Evolutionary conservation across 2,888 invertebrate genomes (phyloP).

Genomic region (Masnerella sp.): DNA sequence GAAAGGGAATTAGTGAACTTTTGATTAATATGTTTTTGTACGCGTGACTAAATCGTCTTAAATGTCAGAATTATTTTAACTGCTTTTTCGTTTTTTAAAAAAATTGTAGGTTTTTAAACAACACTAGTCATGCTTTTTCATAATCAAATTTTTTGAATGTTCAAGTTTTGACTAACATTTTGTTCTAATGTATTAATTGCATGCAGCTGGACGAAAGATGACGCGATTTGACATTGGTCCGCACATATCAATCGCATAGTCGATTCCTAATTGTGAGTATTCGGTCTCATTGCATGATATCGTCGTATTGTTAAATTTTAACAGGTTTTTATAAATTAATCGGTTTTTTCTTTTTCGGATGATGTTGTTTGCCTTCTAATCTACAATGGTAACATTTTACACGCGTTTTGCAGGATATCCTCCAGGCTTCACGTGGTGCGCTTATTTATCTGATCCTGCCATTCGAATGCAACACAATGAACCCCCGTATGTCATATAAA

Average conservation of each 20-base stretch:
- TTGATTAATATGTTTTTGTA: too few species aligned
- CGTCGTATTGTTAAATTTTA: too few species aligned
- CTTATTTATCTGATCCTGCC: conserved; percentile 73
- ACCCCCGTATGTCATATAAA: conserved; percentile 46
- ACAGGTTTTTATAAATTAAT: too few species aligned
- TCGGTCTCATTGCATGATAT: conserved; percentile 27
- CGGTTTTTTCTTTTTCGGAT: too few species aligned
- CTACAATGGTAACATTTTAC: conserved; percentile 28
- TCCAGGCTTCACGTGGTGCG: conserved; percentile 76
- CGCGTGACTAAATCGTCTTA: too few species aligned
- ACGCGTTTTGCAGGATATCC: conserved; percentile 74
- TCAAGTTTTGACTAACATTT: conserved; percentile 36
- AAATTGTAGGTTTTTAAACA: neutral
- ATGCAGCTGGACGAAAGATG: conserved; percentile 75
- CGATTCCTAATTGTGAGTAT: conserved; percentile 45
- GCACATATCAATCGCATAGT: conserved; percentile 69
- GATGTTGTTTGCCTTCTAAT: too few species aligned
- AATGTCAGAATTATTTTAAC: too few species aligned
- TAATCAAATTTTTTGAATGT: neutral
- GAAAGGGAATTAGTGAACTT: too few species aligned
- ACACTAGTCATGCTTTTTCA: neutral
- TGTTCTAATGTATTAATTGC: conserved; percentile 68
- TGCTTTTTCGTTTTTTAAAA: neutral
- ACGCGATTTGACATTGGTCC: conserved; percentile 70
- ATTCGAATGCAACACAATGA: conserved; percentile 62